phyloP scores from a whole-genome alignment of 1,140 invertebrate genomes.

The Nebria ingens region DNA sequence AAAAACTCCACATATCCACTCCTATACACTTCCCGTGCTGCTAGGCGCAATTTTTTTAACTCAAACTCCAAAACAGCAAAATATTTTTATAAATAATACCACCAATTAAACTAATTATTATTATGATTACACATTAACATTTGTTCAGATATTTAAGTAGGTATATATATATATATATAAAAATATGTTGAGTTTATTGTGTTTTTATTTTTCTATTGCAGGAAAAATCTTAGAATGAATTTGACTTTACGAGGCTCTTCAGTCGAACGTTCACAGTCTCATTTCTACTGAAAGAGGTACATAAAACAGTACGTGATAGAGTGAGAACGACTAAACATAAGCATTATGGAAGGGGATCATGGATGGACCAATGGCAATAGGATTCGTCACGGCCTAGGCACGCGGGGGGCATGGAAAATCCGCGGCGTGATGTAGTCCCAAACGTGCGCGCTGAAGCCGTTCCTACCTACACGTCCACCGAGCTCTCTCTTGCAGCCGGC shows the following conservation, averaged over 20 bases:
- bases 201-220: no score
- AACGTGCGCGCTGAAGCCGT: constrained; percentile 21
- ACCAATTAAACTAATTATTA: no score
- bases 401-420: constrained; percentile 1
- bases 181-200: no score
- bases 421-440: constrained; percentile 29
- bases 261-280: constrained; percentile 1
- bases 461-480: constrained; percentile 10
- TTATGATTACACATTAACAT: no score
- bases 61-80: no score
- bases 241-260: background rate
- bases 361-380: constrained; percentile 30
- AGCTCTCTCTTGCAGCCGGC: constrained; percentile 16
- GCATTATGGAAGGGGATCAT: constrained; percentile 30
- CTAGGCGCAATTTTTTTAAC: no score
- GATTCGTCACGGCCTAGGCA: constrained; percentile 31
- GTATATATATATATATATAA: no score
- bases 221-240: constrained; percentile 8
- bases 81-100: no score
- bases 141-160: no score
- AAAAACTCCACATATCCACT: no score
- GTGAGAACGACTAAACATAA: constrained; percentile 11
- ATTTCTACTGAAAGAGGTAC: background rate
- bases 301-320: constrained; percentile 11
- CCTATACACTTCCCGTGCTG: no score